Evolutionary conservation across 2,797 vertebrate genomes (phyloP).

Genomic region (Acipenser transmontanus): DNA sequence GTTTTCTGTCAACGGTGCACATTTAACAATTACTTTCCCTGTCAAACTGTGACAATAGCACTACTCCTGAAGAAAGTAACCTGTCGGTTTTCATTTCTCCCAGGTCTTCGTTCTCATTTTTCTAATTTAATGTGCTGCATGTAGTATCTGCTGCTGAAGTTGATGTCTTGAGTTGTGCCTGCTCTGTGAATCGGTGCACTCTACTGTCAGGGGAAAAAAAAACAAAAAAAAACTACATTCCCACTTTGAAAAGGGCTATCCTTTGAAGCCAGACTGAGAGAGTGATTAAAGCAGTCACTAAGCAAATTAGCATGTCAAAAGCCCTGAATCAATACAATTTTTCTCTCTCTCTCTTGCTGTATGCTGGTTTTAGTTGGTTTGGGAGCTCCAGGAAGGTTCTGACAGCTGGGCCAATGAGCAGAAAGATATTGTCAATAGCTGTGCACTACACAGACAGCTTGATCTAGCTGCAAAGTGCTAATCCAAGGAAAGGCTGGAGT

Average conservation of each 20-base stretch:
- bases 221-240: conserved; percentile 37
- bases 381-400: conserved; percentile 27
- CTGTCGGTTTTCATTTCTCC: too few species aligned
- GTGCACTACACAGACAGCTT: conserved; percentile 27
- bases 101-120: too few species aligned
- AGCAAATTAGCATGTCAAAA: conserved; percentile 80
- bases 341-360: conserved; percentile 36
- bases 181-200: conserved; percentile 34
- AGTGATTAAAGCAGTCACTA: conserved; percentile 62
- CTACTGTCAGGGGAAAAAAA: conserved; percentile 21
- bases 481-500: conserved; percentile 43
- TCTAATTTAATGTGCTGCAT: too few species aligned
- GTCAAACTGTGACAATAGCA: too few species aligned
- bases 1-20: too few species aligned
- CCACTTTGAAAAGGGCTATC: conserved; percentile 63
- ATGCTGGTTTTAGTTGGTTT: conserved; percentile 22
- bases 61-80: too few species aligned
- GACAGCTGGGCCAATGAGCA: conserved; percentile 38
- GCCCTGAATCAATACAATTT: conserved; percentile 69
- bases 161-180: background rate
- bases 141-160: too few species aligned
- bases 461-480: conserved; percentile 40
- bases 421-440: conserved; percentile 21
- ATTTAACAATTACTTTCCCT: too few species aligned
- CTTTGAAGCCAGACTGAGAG: conserved; percentile 72